Conservation (phyloP, 2,113 vertebrate genomes). For the Proteles cristata region DNA sequence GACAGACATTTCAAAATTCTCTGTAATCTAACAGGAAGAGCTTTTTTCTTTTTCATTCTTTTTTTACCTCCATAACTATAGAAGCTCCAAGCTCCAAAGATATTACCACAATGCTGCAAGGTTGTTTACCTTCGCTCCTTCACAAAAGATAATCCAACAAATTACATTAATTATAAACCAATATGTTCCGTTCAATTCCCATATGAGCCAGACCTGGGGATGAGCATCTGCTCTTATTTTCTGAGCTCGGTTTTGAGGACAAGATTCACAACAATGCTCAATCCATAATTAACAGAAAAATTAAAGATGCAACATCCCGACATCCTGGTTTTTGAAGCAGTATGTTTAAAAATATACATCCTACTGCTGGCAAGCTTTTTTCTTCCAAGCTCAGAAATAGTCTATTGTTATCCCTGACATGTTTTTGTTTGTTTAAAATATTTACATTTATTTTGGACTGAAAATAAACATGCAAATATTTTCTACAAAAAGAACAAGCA, state of each 20-base stretch:
- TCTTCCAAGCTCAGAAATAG: constrained; percentile 82
- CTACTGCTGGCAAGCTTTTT: constrained; percentile 80
- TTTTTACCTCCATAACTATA: constrained; percentile 70
- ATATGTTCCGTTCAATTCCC: constrained; percentile 96
- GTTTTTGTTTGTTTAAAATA: constrained; percentile 88
- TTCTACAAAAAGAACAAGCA: constrained; percentile 79
- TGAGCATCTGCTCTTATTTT: constrained; percentile 97
- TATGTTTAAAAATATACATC: constrained; percentile 86
- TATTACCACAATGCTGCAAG: constrained; percentile 87
- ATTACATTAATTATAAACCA: constrained; percentile 99
- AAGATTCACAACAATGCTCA: constrained; percentile 92
- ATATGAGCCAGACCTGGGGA: constrained; percentile 93
- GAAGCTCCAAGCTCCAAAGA: constrained; percentile 79
- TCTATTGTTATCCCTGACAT: constrained; percentile 86
- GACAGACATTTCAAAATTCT: constrained; percentile 85
- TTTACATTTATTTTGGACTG: constrained; percentile 86
- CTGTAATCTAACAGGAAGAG: constrained; percentile 78
- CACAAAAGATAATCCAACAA: constrained; percentile 97
- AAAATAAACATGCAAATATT: constrained; percentile 87
- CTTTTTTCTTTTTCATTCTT: not conserved
- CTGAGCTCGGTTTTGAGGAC: constrained; percentile 91
- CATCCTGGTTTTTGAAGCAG: constrained; percentile 88
- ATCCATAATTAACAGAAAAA: constrained; percentile 93
- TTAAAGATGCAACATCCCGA: constrained; percentile 91
- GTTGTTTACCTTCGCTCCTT: constrained; percentile 93